Conservation (phyloP, 2,888 invertebrate genomes). For the Ormyrus pomaceus region DNA sequence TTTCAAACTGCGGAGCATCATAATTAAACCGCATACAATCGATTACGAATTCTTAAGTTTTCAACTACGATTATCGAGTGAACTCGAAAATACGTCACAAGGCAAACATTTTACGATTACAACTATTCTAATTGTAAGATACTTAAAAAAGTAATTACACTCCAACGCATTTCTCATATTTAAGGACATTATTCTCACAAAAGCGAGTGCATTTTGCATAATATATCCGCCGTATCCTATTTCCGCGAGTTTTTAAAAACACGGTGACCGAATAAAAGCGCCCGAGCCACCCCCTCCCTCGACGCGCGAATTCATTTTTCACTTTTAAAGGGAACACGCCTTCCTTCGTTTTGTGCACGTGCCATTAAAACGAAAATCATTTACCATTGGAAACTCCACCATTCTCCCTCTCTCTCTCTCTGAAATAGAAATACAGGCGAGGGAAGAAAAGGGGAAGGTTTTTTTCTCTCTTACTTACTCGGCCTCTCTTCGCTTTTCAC, state of each 20-base stretch:
- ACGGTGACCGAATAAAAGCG: constrained; percentile 22
- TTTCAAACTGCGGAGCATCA: no score
- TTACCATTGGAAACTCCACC: constrained; percentile 36
- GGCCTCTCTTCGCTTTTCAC: neutral
- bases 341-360: constrained; percentile 43
- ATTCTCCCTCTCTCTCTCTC: constrained; percentile 9
- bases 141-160: no score
- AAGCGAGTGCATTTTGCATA: no score
- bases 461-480: constrained; percentile 2
- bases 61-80: no score
- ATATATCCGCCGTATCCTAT: neutral
- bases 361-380: constrained; percentile 52
- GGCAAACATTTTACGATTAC: no score
- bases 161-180: no score
- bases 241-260: constrained; percentile 1
- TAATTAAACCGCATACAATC: no score
- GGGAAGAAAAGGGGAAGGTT: constrained; percentile 22
- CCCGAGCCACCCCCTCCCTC: constrained; percentile 7
- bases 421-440: constrained; percentile 19
- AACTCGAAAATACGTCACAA: no score
- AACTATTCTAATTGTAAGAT: no score
- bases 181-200: no score
- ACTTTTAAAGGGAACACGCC: constrained; percentile 24
- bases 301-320: constrained; percentile 44
- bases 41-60: no score